phyloP scores from a whole-genome alignment of 2,113 vertebrate genomes.

The Catagonus wagneri region DNA sequence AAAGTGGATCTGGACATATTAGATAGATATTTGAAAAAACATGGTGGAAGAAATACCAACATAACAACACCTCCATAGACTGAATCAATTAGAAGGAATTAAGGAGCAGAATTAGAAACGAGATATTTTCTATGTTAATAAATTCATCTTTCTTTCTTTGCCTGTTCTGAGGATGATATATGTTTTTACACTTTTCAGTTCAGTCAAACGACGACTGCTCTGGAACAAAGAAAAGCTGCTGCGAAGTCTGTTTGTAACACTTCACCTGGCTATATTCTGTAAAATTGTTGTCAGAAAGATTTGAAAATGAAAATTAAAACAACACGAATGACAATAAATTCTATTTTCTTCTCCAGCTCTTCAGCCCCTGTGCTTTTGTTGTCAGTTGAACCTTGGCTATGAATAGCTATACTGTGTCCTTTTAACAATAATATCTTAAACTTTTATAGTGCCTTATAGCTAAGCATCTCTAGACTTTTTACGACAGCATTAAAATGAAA shows the following conservation, averaged over 20 bases:
- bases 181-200: background rate
- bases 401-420: slow-evolving; percentile 53
- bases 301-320: slow-evolving; percentile 41
- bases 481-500: slow-evolving; percentile 69
- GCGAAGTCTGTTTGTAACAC: background rate
- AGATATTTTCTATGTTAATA: background rate
- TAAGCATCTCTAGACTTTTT: slow-evolving; percentile 72
- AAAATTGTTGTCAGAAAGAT: background rate
- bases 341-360: background rate
- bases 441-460: slow-evolving; percentile 71
- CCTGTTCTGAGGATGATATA: background rate
- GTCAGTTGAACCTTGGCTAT: background rate
- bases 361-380: background rate
- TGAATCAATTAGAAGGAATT: background rate
- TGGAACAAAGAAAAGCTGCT: background rate
- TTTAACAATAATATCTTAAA: slow-evolving; percentile 73
- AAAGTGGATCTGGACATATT: background rate
- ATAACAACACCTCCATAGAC: background rate
- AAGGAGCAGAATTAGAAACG: background rate
- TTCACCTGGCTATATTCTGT: background rate
- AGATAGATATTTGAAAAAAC: background rate
- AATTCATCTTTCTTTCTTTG: background rate
- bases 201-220: background rate
- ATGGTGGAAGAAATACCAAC: background rate
- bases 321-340: background rate